These are phyloP conservation scores for Lepas anatifera DNA, from an alignment of 2,888 invertebrate genomes.

Conservation along the genomic window DNA sequence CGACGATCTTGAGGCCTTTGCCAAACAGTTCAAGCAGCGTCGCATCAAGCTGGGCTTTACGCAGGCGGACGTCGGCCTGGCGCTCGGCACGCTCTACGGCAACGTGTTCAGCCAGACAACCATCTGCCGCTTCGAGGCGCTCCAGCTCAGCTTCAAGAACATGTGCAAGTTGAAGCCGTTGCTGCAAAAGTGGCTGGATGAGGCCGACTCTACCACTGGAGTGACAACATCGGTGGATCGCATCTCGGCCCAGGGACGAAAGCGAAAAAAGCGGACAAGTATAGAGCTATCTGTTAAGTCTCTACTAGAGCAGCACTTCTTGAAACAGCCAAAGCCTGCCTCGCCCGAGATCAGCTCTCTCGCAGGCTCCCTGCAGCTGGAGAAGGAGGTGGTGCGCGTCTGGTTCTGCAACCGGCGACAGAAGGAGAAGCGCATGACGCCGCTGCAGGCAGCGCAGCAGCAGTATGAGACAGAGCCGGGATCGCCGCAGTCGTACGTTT, in stretches of 20 bases:
- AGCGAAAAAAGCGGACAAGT: constrained; percentile 97
- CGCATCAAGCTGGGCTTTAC: constrained; percentile 98
- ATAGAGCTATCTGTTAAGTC: constrained; percentile 98
- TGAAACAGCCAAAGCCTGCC: constrained; percentile 98
- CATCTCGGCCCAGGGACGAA: constrained; percentile 95
- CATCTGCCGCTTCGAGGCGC: constrained; percentile 97
- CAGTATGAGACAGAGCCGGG: constrained; percentile 23
- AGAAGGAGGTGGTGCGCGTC: constrained; percentile 97
- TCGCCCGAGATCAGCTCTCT: constrained; percentile 94
- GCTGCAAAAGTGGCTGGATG: constrained; percentile 97
- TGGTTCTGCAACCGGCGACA: constrained; percentile 99
- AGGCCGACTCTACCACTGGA: constrained; percentile 95
- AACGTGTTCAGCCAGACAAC: constrained; percentile 99
- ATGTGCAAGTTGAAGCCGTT: constrained; percentile 99
- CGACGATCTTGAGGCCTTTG: constrained; percentile 96
- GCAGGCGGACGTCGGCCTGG: constrained; percentile 96
- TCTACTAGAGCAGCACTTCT: constrained; percentile 94
- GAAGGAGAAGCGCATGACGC: constrained; percentile 97
- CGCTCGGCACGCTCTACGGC: constrained; percentile 95
- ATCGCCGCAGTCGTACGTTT: constrained; percentile 14
- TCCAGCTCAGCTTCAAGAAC: constrained; percentile 98
- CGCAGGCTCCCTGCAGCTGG: constrained; percentile 91
- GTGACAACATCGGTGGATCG: constrained; percentile 97
- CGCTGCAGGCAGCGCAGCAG: constrained; percentile 46
- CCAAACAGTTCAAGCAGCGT: constrained; percentile 98